phyloP scores from a whole-genome alignment of 1,140 invertebrate species.

The Nebria ingens region DNA sequence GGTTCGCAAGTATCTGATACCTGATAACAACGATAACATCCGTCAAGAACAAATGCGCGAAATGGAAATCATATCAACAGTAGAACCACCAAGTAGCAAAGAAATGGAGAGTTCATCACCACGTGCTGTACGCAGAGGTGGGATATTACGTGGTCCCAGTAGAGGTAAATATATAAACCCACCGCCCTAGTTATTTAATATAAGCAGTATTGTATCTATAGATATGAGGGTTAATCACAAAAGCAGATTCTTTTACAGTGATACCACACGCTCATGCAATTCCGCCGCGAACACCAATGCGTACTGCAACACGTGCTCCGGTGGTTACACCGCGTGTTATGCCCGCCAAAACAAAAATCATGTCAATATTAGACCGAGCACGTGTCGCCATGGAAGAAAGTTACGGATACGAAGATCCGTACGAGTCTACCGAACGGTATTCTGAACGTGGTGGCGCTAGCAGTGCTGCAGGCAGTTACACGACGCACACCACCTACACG shows the following conservation, averaged over 20 bases:
- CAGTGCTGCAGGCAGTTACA: no score
- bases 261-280: slow-evolving; percentile 16
- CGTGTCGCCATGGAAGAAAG: slow-evolving; percentile 67
- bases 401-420: slow-evolving; percentile 43
- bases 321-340: slow-evolving; percentile 40
- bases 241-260: slow-evolving; percentile 12
- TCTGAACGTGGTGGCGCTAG: not conserved
- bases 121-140: slow-evolving; percentile 25
- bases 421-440: slow-evolving; percentile 18
- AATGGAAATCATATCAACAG: slow-evolving; percentile 43
- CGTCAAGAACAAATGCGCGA: slow-evolving; percentile 65
- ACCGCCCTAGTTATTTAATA: no score
- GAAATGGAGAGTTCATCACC: slow-evolving; percentile 26
- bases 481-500: not conserved
- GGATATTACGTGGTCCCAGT: slow-evolving; percentile 24
- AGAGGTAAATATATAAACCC: slow-evolving; percentile 2
- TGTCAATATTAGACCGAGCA: slow-evolving; percentile 72
- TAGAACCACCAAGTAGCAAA: slow-evolving; percentile 31
- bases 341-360: slow-evolving; percentile 64
- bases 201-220: no score
- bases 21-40: slow-evolving; percentile 71
- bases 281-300: slow-evolving; percentile 25
- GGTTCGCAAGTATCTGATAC: slow-evolving; percentile 62
- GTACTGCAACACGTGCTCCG: slow-evolving; percentile 36
- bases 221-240: not conserved